Conservation (phyloP, 2,797 vertebrate species). For the Gallirallus australis region DNA sequence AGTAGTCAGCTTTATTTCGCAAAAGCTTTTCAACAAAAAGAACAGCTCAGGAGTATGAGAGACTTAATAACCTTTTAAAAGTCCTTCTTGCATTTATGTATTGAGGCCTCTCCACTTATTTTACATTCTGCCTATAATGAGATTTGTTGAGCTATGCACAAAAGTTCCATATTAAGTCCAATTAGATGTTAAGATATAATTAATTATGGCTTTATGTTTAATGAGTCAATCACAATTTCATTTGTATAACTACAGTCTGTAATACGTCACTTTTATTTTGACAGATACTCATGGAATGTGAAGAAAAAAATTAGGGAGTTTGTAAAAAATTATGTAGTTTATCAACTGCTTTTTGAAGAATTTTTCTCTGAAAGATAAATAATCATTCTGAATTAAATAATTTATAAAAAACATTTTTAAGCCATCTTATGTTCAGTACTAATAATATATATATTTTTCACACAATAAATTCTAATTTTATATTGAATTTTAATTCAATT, state of each 20-base stretch:
- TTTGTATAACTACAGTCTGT: background rate
- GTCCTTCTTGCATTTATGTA: background rate
- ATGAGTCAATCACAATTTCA: background rate
- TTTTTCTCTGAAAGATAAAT: background rate
- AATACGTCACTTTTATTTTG: background rate
- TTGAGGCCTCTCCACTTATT: background rate
- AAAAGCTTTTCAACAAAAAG: background rate
- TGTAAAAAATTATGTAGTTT: background rate
- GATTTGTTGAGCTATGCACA: background rate
- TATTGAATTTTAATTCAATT: background rate
- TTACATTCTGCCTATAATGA: background rate
- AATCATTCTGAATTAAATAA: accelerated
- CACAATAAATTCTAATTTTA: background rate
- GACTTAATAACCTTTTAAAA: background rate
- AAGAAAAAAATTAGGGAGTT: background rate
- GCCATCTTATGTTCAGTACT: background rate
- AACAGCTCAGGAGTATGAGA: background rate
- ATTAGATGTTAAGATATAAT: background rate
- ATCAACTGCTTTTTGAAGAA: background rate
- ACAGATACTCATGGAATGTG: background rate
- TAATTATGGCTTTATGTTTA: background rate
- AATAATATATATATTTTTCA: background rate
- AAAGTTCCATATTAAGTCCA: background rate
- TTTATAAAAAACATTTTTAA: background rate
- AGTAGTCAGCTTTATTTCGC: background rate